These are phyloP conservation scores for Mesorhabditis sp. DNA, from an alignment of 2,888 invertebrate genomes.

Conservation along the genomic window DNA sequence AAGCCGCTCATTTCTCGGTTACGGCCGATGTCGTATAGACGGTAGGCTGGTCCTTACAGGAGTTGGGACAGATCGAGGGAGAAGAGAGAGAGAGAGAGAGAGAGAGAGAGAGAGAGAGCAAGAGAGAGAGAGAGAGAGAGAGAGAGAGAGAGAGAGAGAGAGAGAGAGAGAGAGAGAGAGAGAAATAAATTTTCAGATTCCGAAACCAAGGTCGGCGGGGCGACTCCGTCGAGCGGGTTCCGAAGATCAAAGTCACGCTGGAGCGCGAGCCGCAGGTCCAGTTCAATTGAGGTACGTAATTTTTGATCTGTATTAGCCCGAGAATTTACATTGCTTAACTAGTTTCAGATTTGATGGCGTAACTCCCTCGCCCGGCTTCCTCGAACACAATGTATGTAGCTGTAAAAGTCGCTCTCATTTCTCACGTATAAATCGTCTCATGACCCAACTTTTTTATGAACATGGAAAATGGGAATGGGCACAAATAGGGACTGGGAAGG, in stretches of 20 bases:
- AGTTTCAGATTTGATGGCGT: no score
- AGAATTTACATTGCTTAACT: neutral
- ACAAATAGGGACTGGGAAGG: conserved; percentile 1
- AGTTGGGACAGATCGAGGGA: neutral
- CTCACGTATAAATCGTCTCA: no score
- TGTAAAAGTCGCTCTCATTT: no score
- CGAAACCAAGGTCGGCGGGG: conserved; percentile 10
- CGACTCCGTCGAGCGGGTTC: neutral
- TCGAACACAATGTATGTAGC: no score
- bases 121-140: no score
- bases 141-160: no score
- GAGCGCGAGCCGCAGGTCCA: neutral
- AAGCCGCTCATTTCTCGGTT: conserved; percentile 35
- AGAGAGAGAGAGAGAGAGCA: no score
- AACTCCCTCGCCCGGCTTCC: no score
- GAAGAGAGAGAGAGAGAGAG: no score
- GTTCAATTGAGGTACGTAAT: neutral
- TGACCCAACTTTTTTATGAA: no score
- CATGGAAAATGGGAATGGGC: neutral
- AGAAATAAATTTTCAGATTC: neutral
- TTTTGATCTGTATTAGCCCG: neutral
- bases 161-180: no score
- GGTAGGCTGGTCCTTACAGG: conserved; percentile 9
- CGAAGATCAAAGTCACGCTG: conserved; percentile 15
- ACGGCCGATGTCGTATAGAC: conserved; percentile 30